phyloP scores from a whole-genome alignment of 2,797 vertebrate genomes.

The Gastrophryne carolinensis region DNA sequence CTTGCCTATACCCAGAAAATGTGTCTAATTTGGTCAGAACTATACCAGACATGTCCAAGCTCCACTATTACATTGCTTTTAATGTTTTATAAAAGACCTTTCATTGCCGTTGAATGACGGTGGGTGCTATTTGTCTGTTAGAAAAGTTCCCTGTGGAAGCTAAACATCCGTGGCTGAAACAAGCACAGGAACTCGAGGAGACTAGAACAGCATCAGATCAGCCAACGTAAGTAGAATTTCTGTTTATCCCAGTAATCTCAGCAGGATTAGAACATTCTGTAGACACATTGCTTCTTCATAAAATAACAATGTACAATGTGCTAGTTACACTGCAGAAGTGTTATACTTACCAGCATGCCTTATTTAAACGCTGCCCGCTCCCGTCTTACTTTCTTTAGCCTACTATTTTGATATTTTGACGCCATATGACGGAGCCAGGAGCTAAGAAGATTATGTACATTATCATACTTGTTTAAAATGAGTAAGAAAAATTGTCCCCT shows the following conservation, averaged over 20 bases:
- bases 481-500: too few species aligned
- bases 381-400: neutral
- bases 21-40: too few species aligned
- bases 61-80: too few species aligned
- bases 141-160: slow-evolving; percentile 87
- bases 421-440: too few species aligned
- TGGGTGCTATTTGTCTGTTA: slow-evolving; percentile 58
- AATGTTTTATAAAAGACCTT: neutral
- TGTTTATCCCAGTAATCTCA: slow-evolving; percentile 38
- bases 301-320: slow-evolving; percentile 34
- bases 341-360: neutral
- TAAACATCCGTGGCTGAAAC: slow-evolving; percentile 86
- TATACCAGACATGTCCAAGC: too few species aligned
- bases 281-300: slow-evolving; percentile 18
- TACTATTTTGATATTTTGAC: too few species aligned
- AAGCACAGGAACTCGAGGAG: slow-evolving; percentile 89
- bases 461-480: too few species aligned
- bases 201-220: slow-evolving; percentile 77
- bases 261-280: slow-evolving; percentile 31
- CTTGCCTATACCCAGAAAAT: too few species aligned
- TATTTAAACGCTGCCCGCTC: neutral
- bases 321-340: neutral
- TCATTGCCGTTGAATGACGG: neutral
- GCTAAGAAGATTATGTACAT: too few species aligned
- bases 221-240: slow-evolving; percentile 78